A percentile compares a stretch with the other conserved stretches of the same genome.
Conservation (phyloP, 2,797 vertebrate species). For the Selene dorsalis region DNA sequence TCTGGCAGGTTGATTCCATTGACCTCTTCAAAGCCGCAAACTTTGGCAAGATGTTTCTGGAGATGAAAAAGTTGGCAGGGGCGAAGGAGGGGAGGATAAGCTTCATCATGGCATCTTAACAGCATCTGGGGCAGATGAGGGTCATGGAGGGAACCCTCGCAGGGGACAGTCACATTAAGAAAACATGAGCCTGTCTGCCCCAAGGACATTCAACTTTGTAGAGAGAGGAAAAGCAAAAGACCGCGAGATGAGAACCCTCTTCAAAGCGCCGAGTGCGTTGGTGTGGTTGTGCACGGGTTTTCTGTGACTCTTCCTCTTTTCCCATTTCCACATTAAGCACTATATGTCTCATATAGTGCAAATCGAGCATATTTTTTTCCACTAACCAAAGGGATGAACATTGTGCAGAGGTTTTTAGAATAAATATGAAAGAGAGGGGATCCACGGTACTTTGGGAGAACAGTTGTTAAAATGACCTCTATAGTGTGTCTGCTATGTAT, state of each 20-base stretch:
- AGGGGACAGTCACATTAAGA: slow-evolving; percentile 40
- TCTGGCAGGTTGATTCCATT: slow-evolving; percentile 41
- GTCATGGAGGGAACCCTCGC: slow-evolving; percentile 2
- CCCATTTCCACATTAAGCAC: slow-evolving; percentile 52
- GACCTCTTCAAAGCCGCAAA: slow-evolving; percentile 49
- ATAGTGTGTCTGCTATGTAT: slow-evolving; percentile 66
- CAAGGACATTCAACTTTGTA: slow-evolving; percentile 70
- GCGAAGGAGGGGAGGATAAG: slow-evolving; percentile 11
- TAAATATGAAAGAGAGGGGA: slow-evolving; percentile 66
- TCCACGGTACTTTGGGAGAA: slow-evolving; percentile 63
- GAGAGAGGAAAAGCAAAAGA: slow-evolving; percentile 24
- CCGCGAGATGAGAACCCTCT: slow-evolving; percentile 14
- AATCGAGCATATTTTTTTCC: slow-evolving; percentile 47
- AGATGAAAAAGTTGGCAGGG: slow-evolving; percentile 46
- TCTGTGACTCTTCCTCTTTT: slow-evolving; percentile 58
- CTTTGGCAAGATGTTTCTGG: slow-evolving; percentile 72
- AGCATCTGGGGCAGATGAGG: slow-evolving; percentile 47
- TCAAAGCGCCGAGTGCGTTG: slow-evolving; percentile 31
- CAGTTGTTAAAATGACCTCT: slow-evolving; percentile 71
- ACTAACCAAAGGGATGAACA: slow-evolving; percentile 62
- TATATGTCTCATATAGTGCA: slow-evolving; percentile 55
- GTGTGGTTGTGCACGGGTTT: slow-evolving; percentile 50
- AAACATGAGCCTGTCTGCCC: slow-evolving; percentile 48
- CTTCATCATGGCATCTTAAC: slow-evolving; percentile 65
- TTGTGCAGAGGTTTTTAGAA: slow-evolving; percentile 74